Conservation (phyloP, 2,113 vertebrate genomes). For the Noturus placidus region DNA sequence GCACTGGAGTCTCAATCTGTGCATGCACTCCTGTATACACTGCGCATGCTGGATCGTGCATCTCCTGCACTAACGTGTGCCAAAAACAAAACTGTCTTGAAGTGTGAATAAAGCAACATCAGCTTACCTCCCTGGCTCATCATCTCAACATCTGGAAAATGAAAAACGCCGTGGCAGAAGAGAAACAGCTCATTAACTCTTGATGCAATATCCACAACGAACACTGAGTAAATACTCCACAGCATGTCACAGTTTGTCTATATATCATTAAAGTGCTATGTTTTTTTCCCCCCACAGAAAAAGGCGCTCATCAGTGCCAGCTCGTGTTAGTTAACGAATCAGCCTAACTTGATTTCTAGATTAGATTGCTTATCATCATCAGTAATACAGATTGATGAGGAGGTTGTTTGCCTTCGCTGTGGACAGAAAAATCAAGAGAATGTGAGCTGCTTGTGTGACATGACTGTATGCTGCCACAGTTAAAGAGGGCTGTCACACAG, state of each 20-base stretch:
- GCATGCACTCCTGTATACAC: neutral
- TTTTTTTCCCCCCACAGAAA: neutral
- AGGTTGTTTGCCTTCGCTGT: neutral
- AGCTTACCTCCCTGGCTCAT: constrained; percentile 44
- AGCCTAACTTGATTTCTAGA: too few relatives aligned
- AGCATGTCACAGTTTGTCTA: neutral
- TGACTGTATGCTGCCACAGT: neutral
- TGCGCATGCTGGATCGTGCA: neutral
- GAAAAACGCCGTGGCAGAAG: neutral
- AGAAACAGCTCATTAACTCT: neutral
- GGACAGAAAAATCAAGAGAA: neutral
- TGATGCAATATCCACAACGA: neutral
- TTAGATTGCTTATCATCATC: neutral
- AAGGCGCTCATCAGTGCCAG: neutral
- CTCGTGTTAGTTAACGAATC: neutral
- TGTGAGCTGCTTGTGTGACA: neutral
- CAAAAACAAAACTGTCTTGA: neutral
- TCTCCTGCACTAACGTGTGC: neutral
- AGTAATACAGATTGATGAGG: neutral
- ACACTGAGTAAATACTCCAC: neutral
- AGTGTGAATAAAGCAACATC: neutral
- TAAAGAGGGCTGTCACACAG: neutral
- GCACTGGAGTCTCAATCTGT: neutral
- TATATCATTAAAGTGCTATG: neutral
- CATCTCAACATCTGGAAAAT: constrained; percentile 37